phyloP scores from a whole-genome alignment of 2,113 vertebrate genomes.

The Lathamus discolor region DNA sequence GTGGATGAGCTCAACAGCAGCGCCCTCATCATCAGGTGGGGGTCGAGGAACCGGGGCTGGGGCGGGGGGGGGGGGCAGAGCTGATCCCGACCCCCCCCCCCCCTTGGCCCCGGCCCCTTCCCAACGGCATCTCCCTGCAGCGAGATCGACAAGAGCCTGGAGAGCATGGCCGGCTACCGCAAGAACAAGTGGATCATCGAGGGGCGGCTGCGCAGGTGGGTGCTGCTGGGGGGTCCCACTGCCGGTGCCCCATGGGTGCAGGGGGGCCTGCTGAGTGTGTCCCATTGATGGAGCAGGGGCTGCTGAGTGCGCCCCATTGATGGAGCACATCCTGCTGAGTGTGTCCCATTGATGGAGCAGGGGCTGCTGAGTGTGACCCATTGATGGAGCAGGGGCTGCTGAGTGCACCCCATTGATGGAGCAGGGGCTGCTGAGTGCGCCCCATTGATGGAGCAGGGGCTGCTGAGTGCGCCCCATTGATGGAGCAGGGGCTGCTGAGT shows the following conservation, averaged over 20 bases:
- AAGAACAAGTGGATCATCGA: slow-evolving; percentile 98
- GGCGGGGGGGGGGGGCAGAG: neutral
- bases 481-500: no score
- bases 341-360: no score
- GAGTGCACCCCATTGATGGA: no score
- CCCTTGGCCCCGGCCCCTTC: neutral
- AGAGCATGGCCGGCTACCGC: slow-evolving; percentile 89
- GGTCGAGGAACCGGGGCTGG: fast-evolving
- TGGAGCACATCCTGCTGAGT: no score
- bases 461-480: no score
- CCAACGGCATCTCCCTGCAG: slow-evolving; percentile 44
- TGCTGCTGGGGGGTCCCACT: no score
- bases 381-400: slow-evolving; percentile 41
- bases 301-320: no score
- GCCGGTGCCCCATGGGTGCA: no score
- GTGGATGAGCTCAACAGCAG: slow-evolving; percentile 94
- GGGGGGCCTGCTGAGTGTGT: no score
- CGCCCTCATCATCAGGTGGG: slow-evolving; percentile 86
- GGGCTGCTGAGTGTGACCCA: no score
- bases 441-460: no score
- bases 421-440: slow-evolving; percentile 73
- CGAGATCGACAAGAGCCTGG: slow-evolving; percentile 94
- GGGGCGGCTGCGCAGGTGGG: slow-evolving; percentile 91
- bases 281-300: no score
- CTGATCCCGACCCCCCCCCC: fast-evolving